Base-by-base conservation (phyloP, 2,888 invertebrate species). In the Julus scanicus region DNA sequence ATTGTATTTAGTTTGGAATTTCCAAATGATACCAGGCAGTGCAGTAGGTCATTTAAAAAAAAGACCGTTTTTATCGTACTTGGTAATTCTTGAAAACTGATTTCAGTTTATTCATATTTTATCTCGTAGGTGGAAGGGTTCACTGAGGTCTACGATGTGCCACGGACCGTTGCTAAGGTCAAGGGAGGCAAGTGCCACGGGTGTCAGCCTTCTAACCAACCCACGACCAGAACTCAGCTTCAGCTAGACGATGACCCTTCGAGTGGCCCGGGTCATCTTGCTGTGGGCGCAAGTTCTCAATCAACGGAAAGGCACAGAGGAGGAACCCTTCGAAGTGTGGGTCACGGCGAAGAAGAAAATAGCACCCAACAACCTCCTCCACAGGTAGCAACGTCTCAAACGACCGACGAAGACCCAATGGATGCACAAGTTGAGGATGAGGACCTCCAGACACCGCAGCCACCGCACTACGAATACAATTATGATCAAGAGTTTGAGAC, bases 91-190 rank as follows among this genome's bases (percentile, higher is more conserved):
- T 17, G 39, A 3, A 44, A 17, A 13, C 29, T 15, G 1, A 39
- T 13, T 40, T 86, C 37, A 2, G 15, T 86, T 86, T 1, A 20
- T 37, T 13, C 5, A 87, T 53, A 9, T 53, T 3, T 53, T 17
- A 4, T 88, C 17, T 88, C 80, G 8, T 87, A 89, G 89, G 44
- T 88, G 71, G 89, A 88, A 57, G 86, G 88, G 17, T 87, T 88
- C 48, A 89, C 89, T 13, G 88, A 89, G 80, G 84, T 89, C 17
- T 88, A 88, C 37, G 89, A 89, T 40, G 88, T 88, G 20, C 87
- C 88, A 48, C 53, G 89, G 48, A 88, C 88, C 15, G 71, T 87
- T 29, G 87, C 87, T 20, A 87, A 63, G 63, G 87, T 53, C 8
- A 88, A 84, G 53, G 88, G 39, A 57, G 84, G 53, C 49, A 88